Evolutionary conservation across 2,797 vertebrate species (phyloP).

Genomic region (Siniperca undulata): DNA sequence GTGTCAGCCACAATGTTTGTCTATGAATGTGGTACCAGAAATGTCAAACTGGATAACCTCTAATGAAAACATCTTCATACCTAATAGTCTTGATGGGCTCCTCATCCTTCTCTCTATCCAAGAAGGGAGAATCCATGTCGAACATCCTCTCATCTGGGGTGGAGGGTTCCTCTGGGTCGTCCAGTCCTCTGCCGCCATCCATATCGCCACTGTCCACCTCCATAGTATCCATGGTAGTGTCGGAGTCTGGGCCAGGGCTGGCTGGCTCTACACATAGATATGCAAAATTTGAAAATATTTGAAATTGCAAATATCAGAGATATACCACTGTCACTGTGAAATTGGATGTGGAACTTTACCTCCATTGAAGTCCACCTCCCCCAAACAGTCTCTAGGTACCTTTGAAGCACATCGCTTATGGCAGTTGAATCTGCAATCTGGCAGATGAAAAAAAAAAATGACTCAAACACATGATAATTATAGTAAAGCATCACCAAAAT

Average conservation of each 20-base stretch:
- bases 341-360: conserved; percentile 80
- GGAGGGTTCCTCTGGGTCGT: conserved; percentile 93
- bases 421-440: conserved; percentile 98
- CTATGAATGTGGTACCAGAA: not conserved
- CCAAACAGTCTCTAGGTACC: conserved; percentile 97
- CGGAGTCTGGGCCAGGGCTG: conserved; percentile 92
- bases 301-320: not conserved
- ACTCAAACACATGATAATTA: not conserved
- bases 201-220: conserved; percentile 94
- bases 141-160: conserved; percentile 97
- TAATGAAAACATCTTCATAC: conserved; percentile 72
- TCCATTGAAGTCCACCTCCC: conserved; percentile 96
- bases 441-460: conserved; percentile 22
- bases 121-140: conserved; percentile 92
- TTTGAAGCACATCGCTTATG: conserved; percentile 97
- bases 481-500: not conserved
- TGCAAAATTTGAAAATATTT: not conserved
- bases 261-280: conserved; percentile 87
- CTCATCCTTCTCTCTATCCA: conserved; percentile 94
- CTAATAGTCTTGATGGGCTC: conserved; percentile 95
- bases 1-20: not conserved
- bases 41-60: not conserved
- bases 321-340: not conserved
- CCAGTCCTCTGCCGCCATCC: conserved; percentile 89
- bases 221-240: conserved; percentile 97